phyloP scores from a whole-genome alignment of 2,888 invertebrate species.

The Galeruca laticollis region DNA sequence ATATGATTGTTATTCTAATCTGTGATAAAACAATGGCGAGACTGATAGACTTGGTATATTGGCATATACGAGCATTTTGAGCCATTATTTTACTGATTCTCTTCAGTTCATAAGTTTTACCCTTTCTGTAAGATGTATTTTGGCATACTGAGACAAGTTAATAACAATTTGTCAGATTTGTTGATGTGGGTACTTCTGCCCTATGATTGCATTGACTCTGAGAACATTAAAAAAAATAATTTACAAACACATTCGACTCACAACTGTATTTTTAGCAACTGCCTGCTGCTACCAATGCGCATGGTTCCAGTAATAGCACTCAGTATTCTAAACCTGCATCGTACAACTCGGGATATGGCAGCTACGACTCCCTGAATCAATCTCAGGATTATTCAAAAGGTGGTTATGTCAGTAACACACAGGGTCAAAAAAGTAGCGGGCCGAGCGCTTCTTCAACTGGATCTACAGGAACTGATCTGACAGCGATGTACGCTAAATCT shows the following conservation, averaged over 20 bases:
- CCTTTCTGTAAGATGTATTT: no score
- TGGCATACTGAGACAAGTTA: slow-evolving; percentile 32
- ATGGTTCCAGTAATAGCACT: slow-evolving; percentile 76
- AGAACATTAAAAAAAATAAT: background rate
- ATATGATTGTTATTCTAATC: no score
- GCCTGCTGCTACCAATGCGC: slow-evolving; percentile 80
- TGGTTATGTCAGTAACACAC: slow-evolving; percentile 67
- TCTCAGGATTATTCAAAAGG: slow-evolving; percentile 67
- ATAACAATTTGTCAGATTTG: background rate
- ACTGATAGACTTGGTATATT: slow-evolving; percentile 49
- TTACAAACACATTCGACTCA: background rate
- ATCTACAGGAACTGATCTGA: slow-evolving; percentile 78
- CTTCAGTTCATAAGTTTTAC: no score
- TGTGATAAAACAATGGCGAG: no score
- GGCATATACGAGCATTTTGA: slow-evolving; percentile 25
- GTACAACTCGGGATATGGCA: slow-evolving; percentile 72
- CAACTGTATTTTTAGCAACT: slow-evolving; percentile 70
- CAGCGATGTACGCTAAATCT: slow-evolving; percentile 88
- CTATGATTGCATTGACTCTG: slow-evolving; percentile 40
- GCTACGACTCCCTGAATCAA: slow-evolving; percentile 72
- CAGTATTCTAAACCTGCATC: slow-evolving; percentile 77
- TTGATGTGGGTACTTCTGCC: slow-evolving; percentile 20
- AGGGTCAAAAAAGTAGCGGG: slow-evolving; percentile 66
- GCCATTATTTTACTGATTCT: slow-evolving; percentile 6
- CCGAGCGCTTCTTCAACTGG: slow-evolving; percentile 60